Evolutionary conservation across 2,797 vertebrate genomes (phyloP).

Genomic region (Enteromius fasciolatus): DNA sequence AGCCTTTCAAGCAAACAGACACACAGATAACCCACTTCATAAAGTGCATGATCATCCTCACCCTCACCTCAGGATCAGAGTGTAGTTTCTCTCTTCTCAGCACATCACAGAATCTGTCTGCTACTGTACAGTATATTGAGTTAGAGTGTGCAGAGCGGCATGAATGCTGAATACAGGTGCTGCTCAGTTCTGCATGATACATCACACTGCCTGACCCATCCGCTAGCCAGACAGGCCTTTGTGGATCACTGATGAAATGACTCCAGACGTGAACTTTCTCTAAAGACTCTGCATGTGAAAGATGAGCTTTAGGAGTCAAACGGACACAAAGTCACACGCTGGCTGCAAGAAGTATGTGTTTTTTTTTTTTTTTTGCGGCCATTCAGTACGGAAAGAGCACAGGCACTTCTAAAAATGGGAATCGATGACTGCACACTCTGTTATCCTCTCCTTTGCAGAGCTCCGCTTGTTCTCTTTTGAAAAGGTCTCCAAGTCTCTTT

Average conservation of each 20-base stretch:
- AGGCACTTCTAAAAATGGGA: constrained; percentile 49
- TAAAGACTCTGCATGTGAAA: constrained; percentile 55
- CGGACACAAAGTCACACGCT: constrained; percentile 27
- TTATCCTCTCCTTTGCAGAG: constrained; percentile 20
- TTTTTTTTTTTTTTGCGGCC: not conserved
- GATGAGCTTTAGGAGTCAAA: constrained; percentile 60
- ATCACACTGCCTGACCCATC: constrained; percentile 8
- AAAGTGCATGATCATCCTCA: constrained; percentile 38
- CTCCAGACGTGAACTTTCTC: constrained; percentile 56
- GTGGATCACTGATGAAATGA: constrained; percentile 50
- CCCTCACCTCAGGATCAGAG: constrained; percentile 31
- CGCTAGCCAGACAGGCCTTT: constrained; percentile 45
- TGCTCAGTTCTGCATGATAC: constrained; percentile 28
- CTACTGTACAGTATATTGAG: constrained; percentile 17
- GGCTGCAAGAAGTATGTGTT: constrained; percentile 35
- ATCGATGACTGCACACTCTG: constrained; percentile 49
- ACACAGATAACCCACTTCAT: constrained; percentile 32
- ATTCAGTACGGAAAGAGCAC: constrained; percentile 32
- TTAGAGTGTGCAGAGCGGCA: constrained; percentile 34
- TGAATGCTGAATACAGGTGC: constrained; percentile 29
- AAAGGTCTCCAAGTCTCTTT: constrained; percentile 33
- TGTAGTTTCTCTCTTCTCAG: constrained; percentile 1
- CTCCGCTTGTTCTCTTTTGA: constrained; percentile 30
- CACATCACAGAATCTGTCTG: constrained; percentile 11
- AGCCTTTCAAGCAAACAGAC: constrained; percentile 40